Evolutionary conservation across 1,140 invertebrate genomes (phyloP).

Genomic region (Conus betulinus): DNA sequence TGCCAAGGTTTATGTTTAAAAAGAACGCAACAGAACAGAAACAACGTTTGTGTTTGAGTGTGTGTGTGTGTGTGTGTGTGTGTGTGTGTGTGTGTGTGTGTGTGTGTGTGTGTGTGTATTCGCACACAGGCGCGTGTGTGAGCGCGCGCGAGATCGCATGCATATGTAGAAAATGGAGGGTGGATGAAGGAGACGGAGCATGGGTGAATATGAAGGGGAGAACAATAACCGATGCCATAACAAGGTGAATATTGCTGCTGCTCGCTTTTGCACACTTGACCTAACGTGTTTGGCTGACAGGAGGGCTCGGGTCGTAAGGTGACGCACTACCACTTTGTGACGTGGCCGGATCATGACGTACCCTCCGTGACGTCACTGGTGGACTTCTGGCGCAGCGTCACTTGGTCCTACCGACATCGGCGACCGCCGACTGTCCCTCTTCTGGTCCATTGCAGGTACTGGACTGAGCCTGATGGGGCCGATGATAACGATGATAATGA

Average conservation of each 20-base stretch:
- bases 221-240: no score
- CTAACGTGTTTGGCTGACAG: neutral
- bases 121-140: neutral
- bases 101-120: slow-evolving; percentile 14
- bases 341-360: slow-evolving; percentile 29
- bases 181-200: no score
- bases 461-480: neutral
- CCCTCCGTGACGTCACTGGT: slow-evolving; percentile 10
- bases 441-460: slow-evolving; percentile 36
- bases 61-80: slow-evolving; percentile 9
- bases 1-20: no score
- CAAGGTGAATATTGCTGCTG: no score
- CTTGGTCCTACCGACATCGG: neutral
- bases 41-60: no score
- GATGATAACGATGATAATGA: neutral
- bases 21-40: no score
- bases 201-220: no score
- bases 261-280: no score
- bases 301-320: neutral
- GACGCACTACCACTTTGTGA: slow-evolving; percentile 32
- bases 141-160: no score
- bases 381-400: slow-evolving; percentile 29
- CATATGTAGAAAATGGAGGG: no score
- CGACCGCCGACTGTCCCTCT: neutral
- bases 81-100: slow-evolving; percentile 20